Percentiles rank a stretch among this genome's conserved stretches.
Conservation (phyloP, 1,140 invertebrate genomes). For the Camponotus floridanus region DNA sequence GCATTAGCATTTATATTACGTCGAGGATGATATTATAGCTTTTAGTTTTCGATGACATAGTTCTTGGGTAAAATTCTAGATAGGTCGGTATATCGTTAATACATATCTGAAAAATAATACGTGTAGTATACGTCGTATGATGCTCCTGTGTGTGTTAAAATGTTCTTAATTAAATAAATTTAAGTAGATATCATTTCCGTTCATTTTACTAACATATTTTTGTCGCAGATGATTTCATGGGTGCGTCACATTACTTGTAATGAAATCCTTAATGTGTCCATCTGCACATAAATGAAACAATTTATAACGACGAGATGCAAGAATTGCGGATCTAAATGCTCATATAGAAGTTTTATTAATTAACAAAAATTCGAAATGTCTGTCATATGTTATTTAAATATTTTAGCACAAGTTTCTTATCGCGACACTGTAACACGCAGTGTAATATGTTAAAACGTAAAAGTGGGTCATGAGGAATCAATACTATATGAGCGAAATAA, state of each 20-base stretch:
- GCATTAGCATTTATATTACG: slow-evolving; percentile 58
- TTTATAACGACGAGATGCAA: slow-evolving; percentile 21
- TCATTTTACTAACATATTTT: slow-evolving; percentile 22
- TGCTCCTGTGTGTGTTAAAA: slow-evolving; percentile 22
- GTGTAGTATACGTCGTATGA: not conserved
- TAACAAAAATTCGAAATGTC: slow-evolving; percentile 47
- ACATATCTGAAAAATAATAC: slow-evolving; percentile 30
- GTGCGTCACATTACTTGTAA: slow-evolving; percentile 29
- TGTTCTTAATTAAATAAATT: slow-evolving; percentile 38
- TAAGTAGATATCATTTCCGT: slow-evolving; percentile 42
- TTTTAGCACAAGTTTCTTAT: slow-evolving; percentile 51
- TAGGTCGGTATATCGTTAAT: not conserved
- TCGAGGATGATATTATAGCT: slow-evolving; percentile 41
- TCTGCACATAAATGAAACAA: slow-evolving; percentile 9
- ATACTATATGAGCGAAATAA: slow-evolving; percentile 46
- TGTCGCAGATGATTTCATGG: not conserved
- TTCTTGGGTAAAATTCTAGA: slow-evolving; percentile 28
- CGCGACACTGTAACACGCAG: slow-evolving; percentile 33
- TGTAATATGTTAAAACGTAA: slow-evolving; percentile 39
- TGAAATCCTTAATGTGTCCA: slow-evolving; percentile 34
- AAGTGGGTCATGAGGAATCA: slow-evolving; percentile 50
- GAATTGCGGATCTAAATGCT: not conserved
- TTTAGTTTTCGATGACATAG: slow-evolving; percentile 40
- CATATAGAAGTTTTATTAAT: slow-evolving; percentile 34
- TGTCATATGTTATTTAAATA: slow-evolving; percentile 38